Evolutionary conservation across 2,113 vertebrate species (phyloP).

Genomic region (Forbesichthys papilliferus): DNA sequence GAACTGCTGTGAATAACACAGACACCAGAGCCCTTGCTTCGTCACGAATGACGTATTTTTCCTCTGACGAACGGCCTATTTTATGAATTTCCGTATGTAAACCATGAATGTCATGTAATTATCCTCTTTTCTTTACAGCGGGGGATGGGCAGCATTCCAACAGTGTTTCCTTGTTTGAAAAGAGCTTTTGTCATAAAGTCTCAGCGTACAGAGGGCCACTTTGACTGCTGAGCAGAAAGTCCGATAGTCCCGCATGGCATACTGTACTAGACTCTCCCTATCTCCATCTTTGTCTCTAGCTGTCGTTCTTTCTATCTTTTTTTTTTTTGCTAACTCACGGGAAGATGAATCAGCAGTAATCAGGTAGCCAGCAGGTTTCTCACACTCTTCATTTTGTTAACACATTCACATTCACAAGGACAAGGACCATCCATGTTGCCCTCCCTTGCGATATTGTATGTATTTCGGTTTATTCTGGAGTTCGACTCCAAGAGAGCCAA

Average conservation of each 20-base stretch:
- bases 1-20: constrained; percentile 11
- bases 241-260: constrained; percentile 43
- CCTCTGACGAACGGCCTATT: constrained; percentile 6
- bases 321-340: too few relatives aligned
- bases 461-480: not conserved
- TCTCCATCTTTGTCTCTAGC: constrained; percentile 25
- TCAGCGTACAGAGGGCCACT: constrained; percentile 57
- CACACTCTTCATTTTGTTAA: not conserved
- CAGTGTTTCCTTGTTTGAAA: constrained; percentile 50
- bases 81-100: constrained; percentile 31
- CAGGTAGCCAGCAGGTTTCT: not conserved
- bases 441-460: not conserved
- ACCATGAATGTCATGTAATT: constrained; percentile 37
- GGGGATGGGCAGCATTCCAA: constrained; percentile 27
- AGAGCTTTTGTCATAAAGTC: constrained; percentile 50
- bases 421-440: too few relatives aligned
- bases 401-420: not conserved
- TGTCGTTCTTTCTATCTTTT: constrained; percentile 9
- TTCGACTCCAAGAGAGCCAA: too few relatives aligned
- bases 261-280: constrained; percentile 36
- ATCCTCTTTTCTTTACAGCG: constrained; percentile 16
- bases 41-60: constrained; percentile 49
- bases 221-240: constrained; percentile 65
- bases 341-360: not conserved
- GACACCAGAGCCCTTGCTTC: constrained; percentile 19